A percentile compares a stretch with the other conserved stretches of the same genome.
Conservation (phyloP, 2,797 vertebrate species). For the Choloepus didactylus region DNA sequence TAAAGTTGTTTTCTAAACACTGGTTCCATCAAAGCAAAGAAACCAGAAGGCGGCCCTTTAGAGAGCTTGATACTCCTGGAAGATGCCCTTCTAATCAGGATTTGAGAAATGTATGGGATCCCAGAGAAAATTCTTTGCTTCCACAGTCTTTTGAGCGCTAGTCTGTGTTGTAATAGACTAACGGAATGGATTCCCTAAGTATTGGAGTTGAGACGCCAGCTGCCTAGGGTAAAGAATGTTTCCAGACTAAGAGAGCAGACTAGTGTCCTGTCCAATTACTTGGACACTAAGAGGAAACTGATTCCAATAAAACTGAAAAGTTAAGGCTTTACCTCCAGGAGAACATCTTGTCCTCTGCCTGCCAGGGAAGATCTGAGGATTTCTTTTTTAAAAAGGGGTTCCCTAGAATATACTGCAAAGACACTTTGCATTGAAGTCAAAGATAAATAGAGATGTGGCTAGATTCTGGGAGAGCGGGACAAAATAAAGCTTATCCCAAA, state of each 20-base stretch:
- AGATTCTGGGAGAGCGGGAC: conserved; percentile 71
- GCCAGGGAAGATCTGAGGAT: not conserved
- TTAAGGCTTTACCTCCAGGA: conserved; percentile 43
- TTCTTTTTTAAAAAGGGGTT: conserved; percentile 43
- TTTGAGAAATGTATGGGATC: not conserved
- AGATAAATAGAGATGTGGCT: conserved; percentile 71
- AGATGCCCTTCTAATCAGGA: not conserved
- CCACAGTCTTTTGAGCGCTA: not conserved
- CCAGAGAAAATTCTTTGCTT: conserved; percentile 1
- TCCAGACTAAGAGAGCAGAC: conserved; percentile 11
- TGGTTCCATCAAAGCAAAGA: conserved; percentile 13
- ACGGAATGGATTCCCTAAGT: not conserved
- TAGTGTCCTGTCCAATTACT: not conserved
- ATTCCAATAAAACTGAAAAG: not conserved
- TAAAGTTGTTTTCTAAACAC: not conserved
- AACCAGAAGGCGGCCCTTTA: not conserved
- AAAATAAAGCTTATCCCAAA: conserved; percentile 74
- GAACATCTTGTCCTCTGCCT: not conserved
- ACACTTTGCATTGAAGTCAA: conserved; percentile 58
- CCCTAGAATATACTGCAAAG: conserved; percentile 64
- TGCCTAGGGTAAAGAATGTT: not conserved
- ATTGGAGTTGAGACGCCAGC: not conserved
- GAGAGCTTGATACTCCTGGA: not conserved
- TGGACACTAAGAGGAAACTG: not conserved
- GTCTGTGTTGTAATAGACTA: not conserved